These are phyloP conservation scores for Tapirus terrestris DNA, from an alignment of 2,113 vertebrate genomes.

Conservation along the genomic window DNA sequence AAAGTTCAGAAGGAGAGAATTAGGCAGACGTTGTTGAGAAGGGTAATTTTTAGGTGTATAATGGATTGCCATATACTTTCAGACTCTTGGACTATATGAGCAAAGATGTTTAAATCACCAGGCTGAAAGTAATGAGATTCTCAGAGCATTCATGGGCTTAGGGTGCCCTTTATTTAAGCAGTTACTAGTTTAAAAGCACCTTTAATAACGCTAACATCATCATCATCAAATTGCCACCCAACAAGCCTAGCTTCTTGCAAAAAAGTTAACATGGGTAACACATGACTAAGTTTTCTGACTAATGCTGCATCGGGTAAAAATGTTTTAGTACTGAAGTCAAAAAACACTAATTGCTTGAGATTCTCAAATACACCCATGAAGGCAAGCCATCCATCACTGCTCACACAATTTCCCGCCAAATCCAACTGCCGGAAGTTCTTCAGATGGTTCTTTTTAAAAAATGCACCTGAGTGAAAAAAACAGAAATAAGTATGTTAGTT, in stretches of 20 bases:
- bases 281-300: constrained; percentile 73
- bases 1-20: neutral
- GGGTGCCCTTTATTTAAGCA: constrained; percentile 50
- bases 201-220: constrained; percentile 75
- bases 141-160: neutral
- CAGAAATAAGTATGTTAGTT: constrained; percentile 17
- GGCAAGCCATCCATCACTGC: constrained; percentile 75
- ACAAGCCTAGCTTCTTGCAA: constrained; percentile 74
- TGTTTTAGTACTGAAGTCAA: constrained; percentile 77
- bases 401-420: constrained; percentile 75
- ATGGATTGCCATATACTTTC: neutral
- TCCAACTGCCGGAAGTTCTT: constrained; percentile 77
- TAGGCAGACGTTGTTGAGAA: neutral
- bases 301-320: constrained; percentile 72
- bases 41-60: neutral
- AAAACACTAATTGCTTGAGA: constrained; percentile 73
- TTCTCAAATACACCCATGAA: constrained; percentile 70
- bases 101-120: constrained; percentile 11
- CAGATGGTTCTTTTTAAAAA: constrained; percentile 68
- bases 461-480: constrained; percentile 60
- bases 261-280: constrained; percentile 70
- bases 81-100: neutral
- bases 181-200: constrained; percentile 74
- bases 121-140: neutral
- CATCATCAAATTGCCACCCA: constrained; percentile 78